Evolutionary conservation across 2,797 vertebrate species (phyloP), one percentile per base, ranked within the genome.

Genomic region (Silurus aristotelis): DNA sequence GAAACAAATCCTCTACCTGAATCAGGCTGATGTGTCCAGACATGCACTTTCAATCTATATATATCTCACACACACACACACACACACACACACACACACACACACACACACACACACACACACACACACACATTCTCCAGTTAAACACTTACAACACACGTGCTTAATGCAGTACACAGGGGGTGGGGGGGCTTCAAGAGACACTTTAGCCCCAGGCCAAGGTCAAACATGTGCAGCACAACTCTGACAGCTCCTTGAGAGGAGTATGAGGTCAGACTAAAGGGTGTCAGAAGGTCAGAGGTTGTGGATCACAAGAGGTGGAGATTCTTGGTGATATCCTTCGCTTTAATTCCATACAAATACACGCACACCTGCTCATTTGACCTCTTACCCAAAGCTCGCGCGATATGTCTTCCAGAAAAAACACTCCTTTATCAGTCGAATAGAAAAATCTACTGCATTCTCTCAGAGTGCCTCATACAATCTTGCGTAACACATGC

Each of bases 111-210:
- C 73, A 3, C 48, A 5, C 55, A 19, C 19, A 31, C 27, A 20
- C 56, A 60, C 84, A 66, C 73, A 25, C 63, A 52, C 60, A 48
- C 67, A 20, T 76, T 38, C 86, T 75, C 43, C 81, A 84, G 85
- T 88, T 88, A 88, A 87, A 87, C 84, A 87, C 86, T 64, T 82
- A 83, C 68, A 85, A 31, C 83, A 82, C 64, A 80, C 19, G 55
- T 77, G 82, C 82, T 88, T 87, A 84, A 87, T 80, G 84, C 22
- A 58, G 56, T 82, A 72, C 25, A 89, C 55, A 64, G 56, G 46
- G 20, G 43, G 81, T 46, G 58, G 63, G 46, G 13, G 43, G 81
- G 68, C 71, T 71, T 86, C 77, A 85, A 83, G 85, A 84, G 78
- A 76, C 72, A 63, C 85, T 85, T 85, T 86, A 10, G 68, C 87